Conservation (phyloP, 2,797 vertebrate genomes). For the Xiphorhynchus erythropygius region DNA sequence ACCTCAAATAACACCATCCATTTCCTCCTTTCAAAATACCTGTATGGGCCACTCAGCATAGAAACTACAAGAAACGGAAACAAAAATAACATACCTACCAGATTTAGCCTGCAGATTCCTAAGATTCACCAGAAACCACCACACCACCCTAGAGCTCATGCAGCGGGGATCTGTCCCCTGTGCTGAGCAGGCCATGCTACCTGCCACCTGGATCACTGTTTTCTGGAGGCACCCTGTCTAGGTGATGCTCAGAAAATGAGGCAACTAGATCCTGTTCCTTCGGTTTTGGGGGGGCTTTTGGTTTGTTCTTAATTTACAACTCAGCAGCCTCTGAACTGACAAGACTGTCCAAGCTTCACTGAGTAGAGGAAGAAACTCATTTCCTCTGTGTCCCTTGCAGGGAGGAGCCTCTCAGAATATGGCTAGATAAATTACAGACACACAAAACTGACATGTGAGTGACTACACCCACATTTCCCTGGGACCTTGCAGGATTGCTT, state of each 20-base stretch:
- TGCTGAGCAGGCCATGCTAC: neutral
- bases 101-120: neutral
- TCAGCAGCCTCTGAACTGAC: neutral
- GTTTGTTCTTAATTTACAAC: neutral
- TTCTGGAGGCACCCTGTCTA: neutral
- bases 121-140: neutral
- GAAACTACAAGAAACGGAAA: neutral
- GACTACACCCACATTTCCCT: neutral
- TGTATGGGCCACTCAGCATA: fast-evolving
- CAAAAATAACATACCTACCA: neutral
- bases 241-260: neutral
- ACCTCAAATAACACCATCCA: neutral
- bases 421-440: neutral
- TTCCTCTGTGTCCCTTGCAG: neutral
- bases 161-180: fast-evolving
- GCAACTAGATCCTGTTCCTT: neutral
- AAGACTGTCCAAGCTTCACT: neutral
- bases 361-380: neutral
- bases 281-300: neutral
- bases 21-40: neutral
- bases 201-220: neutral
- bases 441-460: neutral
- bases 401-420: neutral
- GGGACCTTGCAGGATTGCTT: neutral
- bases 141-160: neutral